A percentile compares a stretch with the other conserved stretches of the same genome.
phyloP scores from a whole-genome alignment of 2,113 vertebrate species.

The Macrotus californicus region DNA sequence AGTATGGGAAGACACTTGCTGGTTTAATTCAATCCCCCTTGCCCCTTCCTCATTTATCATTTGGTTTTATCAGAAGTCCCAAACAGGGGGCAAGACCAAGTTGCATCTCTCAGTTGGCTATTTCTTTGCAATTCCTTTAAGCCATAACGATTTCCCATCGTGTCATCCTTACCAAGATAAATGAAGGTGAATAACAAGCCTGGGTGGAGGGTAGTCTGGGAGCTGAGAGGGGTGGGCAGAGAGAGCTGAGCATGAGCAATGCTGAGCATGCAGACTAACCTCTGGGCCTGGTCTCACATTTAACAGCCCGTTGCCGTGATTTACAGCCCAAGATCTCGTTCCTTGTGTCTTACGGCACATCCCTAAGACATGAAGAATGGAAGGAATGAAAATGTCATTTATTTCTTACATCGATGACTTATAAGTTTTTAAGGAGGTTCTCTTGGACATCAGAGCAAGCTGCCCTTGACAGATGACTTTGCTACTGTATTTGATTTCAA shows the following conservation, averaged over 20 bases:
- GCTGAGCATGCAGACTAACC: neutral
- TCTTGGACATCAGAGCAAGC: conserved; percentile 58
- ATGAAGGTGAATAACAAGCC: conserved; percentile 51
- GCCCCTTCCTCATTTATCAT: neutral
- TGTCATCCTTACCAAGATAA: conserved; percentile 70
- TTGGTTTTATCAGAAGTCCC: conserved; percentile 37
- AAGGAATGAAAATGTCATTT: conserved; percentile 67
- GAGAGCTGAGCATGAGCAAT: conserved; percentile 6
- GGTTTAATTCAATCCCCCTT: neutral
- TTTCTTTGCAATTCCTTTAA: conserved; percentile 62
- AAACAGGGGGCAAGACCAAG: neutral
- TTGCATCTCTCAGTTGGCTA: conserved; percentile 57
- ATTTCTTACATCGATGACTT: conserved; percentile 63
- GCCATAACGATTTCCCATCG: conserved; percentile 64
- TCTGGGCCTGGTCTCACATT: neutral
- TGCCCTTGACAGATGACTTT: conserved; percentile 73
- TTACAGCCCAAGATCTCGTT: conserved; percentile 56
- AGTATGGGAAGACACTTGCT: neutral
- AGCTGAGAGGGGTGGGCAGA: neutral
- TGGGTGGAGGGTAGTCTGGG: neutral
- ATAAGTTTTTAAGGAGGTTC: conserved; percentile 63
- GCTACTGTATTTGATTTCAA: conserved; percentile 78
- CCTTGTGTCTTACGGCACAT: conserved; percentile 27
- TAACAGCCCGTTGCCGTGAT: conserved; percentile 55
- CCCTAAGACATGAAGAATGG: conserved; percentile 59